Conservation (phyloP, 2,888 invertebrate genomes). For the Ephialtes manifestator region DNA sequence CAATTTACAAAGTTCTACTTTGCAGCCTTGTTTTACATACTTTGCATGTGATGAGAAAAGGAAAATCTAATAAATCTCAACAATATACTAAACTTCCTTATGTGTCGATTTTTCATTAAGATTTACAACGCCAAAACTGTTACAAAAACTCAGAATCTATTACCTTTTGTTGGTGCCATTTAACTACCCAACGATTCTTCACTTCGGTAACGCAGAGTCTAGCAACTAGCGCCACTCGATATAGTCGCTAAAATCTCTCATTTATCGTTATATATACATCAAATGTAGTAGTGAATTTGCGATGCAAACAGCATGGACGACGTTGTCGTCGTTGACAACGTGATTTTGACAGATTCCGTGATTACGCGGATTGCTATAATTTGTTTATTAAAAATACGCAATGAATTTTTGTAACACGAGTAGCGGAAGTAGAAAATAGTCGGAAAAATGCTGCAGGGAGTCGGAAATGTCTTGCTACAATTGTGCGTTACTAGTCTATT, state of each 20-base stretch:
- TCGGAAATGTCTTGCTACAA: conserved; percentile 63
- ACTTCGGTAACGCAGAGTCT: too few relatives aligned
- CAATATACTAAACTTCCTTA: too few relatives aligned
- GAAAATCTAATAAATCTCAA: too few relatives aligned
- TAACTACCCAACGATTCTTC: too few relatives aligned
- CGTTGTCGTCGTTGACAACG: conserved; percentile 6
- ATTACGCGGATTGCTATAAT: background rate
- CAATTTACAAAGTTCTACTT: too few relatives aligned
- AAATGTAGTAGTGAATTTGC: background rate
- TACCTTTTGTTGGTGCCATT: too few relatives aligned
- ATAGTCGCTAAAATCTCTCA: background rate
- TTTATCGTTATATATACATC: too few relatives aligned
- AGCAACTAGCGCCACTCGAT: background rate
- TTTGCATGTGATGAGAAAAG: too few relatives aligned
- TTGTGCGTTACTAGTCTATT: conserved; percentile 76
- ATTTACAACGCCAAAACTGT: too few relatives aligned
- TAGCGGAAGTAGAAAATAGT: background rate
- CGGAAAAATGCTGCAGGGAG: conserved; percentile 61
- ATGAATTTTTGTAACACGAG: background rate
- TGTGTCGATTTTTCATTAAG: too few relatives aligned
- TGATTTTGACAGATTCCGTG: conserved; percentile 38
- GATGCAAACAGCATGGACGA: background rate
- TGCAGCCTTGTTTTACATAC: too few relatives aligned
- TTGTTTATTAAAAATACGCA: conserved; percentile 3
- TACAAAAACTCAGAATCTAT: too few relatives aligned